Percentiles rank a stretch among this genome's conserved stretches.
phyloP scores from a whole-genome alignment of 2,888 invertebrate species.

The Himalopsyche kuldschensis region DNA sequence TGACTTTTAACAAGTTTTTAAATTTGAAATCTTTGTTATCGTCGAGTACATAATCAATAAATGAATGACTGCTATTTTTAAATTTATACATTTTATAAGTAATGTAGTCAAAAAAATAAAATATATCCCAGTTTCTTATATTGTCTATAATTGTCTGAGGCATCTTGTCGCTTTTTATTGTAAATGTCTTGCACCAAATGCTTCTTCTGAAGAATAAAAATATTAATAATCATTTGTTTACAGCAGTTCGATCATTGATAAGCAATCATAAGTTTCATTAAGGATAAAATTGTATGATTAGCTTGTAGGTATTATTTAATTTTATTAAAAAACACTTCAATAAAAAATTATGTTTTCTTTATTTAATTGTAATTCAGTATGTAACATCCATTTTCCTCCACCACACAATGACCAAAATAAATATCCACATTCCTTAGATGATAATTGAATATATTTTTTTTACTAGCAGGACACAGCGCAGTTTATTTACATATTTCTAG shows the following conservation, averaged over 20 bases:
- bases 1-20: not conserved
- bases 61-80: not conserved
- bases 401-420: no score
- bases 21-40: not conserved
- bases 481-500: no score
- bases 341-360: not conserved
- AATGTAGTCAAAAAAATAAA: not conserved
- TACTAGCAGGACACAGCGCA: no score
- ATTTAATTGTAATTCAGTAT: not conserved
- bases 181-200: not conserved
- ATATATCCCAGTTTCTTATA: not conserved
- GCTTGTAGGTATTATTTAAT: conserved; percentile 35
- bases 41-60: not conserved
- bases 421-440: no score
- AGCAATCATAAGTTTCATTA: conserved; percentile 28
- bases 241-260: conserved; percentile 9
- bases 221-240: not conserved
- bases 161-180: not conserved
- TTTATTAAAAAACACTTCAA: conserved; percentile 37
- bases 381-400: not conserved
- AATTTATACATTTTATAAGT: not conserved
- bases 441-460: no score
- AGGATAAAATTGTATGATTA: conserved; percentile 28
- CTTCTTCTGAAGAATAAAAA: not conserved
- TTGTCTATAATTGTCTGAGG: not conserved